A percentile compares a stretch with the other conserved stretches of the same genome.
phyloP scores from a whole-genome alignment of 2,888 invertebrate species.

The Sycophila texana region DNA sequence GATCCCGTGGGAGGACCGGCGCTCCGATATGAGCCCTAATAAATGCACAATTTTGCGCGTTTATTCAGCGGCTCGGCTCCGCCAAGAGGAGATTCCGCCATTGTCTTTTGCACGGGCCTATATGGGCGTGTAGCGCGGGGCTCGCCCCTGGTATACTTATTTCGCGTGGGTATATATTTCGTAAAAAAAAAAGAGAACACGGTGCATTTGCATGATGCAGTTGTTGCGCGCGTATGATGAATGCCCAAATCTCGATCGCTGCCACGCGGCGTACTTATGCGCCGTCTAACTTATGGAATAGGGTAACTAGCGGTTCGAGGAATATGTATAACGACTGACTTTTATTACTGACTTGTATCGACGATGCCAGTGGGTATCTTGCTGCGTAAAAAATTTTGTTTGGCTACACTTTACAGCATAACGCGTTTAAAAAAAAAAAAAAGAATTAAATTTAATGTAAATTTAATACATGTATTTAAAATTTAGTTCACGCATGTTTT shows the following conservation, averaged over 20 bases:
- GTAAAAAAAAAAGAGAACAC: constrained; percentile 15
- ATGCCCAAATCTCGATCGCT: constrained; percentile 23
- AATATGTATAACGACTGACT: no score
- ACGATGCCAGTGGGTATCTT: no score
- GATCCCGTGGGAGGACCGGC: constrained; percentile 29
- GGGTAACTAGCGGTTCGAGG: no score
- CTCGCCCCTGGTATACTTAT: background rate
- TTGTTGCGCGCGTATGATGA: constrained; percentile 39
- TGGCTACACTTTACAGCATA: no score
- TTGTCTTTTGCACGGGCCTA: constrained; percentile 35
- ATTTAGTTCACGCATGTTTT: no score
- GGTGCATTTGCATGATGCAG: constrained; percentile 6
- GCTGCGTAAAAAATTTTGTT: no score
- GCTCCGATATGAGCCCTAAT: background rate
- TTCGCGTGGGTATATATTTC: constrained; percentile 1
- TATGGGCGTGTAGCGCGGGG: constrained; percentile 1
- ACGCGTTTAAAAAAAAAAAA: no score
- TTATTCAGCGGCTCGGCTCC: constrained; percentile 5
- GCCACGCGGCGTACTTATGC: no score
- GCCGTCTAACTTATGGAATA: no score
- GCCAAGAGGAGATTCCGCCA: constrained; percentile 34
- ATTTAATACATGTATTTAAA: no score
- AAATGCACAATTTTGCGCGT: constrained; percentile 30
- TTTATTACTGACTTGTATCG: no score
- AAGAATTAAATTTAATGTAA: no score